Conservation (phyloP, 1,140 invertebrate genomes). For the Contarinia nasturtii region DNA sequence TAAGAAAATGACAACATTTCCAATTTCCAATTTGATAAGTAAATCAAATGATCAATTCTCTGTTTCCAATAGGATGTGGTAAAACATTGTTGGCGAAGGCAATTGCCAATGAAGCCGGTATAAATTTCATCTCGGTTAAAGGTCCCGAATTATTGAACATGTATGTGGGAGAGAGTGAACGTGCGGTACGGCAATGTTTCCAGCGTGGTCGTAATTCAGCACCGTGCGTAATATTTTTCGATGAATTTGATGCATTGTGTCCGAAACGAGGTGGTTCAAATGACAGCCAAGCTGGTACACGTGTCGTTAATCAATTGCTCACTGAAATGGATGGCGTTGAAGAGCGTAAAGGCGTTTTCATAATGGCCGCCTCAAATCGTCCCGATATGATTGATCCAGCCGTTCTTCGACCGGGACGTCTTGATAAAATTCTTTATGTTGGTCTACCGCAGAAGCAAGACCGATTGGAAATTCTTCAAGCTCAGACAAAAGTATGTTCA, state of each 20-base stretch:
- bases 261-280: conserved; percentile 63
- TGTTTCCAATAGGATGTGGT: conserved; percentile 36
- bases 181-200: conserved; percentile 87
- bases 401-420: conserved; percentile 77
- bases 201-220: conserved; percentile 81
- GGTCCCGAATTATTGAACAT: conserved; percentile 92
- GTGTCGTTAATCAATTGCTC: conserved; percentile 91
- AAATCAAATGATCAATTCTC: too few relatives aligned
- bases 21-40: background rate
- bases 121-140: conserved; percentile 95
- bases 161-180: conserved; percentile 98
- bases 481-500: conserved; percentile 63
- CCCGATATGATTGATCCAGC: conserved; percentile 96
- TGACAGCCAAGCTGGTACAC: conserved; percentile 45
- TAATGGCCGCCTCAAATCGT: conserved; percentile 91
- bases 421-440: conserved; percentile 89
- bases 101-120: conserved; percentile 86
- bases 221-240: conserved; percentile 99
- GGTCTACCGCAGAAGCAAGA: conserved; percentile 68
- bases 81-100: conserved; percentile 88
- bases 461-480: conserved; percentile 71
- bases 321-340: conserved; percentile 98
- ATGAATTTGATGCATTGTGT: conserved; percentile 95
- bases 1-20: background rate
- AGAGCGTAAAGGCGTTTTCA: conserved; percentile 70